Conservation (phyloP, 2,797 vertebrate genomes). For the Darevskia nairensis region DNA sequence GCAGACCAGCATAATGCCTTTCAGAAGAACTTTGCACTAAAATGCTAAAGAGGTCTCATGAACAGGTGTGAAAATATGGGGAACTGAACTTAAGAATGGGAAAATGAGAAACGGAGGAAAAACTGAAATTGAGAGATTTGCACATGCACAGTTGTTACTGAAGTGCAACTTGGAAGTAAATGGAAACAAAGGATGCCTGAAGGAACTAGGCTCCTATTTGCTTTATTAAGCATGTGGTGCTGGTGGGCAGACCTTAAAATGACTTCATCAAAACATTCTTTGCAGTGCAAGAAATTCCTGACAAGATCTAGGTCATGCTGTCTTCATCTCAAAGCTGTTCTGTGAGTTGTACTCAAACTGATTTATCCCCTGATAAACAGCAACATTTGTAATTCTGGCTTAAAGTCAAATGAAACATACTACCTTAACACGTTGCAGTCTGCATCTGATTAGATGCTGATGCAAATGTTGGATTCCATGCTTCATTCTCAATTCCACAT, state of each 20-base stretch:
- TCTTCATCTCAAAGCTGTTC: not conserved
- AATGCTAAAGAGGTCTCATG: too few relatives aligned
- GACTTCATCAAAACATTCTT: not conserved
- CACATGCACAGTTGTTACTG: not conserved
- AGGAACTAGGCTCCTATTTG: not conserved
- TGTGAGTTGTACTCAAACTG: not conserved
- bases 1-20: too few relatives aligned
- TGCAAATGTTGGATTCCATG: not conserved
- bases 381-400: not conserved
- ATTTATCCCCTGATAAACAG: not conserved
- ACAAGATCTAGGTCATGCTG: not conserved
- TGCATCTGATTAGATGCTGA: not conserved
- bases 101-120: too few relatives aligned
- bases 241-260: not conserved
- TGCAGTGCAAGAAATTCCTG: not conserved
- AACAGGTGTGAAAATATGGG: too few relatives aligned
- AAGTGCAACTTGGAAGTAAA: not conserved
- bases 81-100: too few relatives aligned
- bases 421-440: not conserved
- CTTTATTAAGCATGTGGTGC: not conserved
- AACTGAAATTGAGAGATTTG: too few relatives aligned
- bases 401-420: not conserved
- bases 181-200: not conserved
- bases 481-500: not conserved
- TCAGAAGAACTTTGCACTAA: too few relatives aligned